phyloP scores from a whole-genome alignment of 2,113 vertebrate genomes.

The Vidua chalybeata region DNA sequence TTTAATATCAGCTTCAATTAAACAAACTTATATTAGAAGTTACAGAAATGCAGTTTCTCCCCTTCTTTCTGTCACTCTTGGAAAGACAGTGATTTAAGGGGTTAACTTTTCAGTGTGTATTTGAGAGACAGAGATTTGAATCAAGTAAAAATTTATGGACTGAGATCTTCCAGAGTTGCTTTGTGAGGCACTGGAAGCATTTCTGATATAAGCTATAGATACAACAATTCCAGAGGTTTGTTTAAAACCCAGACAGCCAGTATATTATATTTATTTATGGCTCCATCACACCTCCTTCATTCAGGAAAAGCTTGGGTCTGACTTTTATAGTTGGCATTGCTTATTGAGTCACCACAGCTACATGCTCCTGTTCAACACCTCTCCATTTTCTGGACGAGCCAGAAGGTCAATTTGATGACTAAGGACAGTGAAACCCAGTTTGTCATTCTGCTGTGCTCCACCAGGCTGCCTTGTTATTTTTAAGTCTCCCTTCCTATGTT shows the following conservation, averaged over 20 bases:
- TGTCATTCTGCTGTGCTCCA: conserved; percentile 16
- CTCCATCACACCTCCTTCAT: background rate
- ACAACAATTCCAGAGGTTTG: background rate
- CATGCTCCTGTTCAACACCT: background rate
- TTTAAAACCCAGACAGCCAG: background rate
- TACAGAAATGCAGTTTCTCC: background rate
- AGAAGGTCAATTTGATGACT: background rate
- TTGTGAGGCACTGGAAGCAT: background rate
- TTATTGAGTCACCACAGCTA: background rate
- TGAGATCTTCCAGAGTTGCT: background rate
- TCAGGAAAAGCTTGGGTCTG: background rate
- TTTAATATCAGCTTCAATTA: background rate
- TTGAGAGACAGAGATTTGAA: background rate
- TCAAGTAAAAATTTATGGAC: background rate
- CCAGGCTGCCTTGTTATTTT: conserved; percentile 15
- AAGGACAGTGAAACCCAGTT: conserved; percentile 21
- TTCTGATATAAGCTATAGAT: background rate
- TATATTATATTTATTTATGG: background rate
- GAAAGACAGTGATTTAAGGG: background rate
- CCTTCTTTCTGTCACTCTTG: background rate
- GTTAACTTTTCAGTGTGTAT: background rate
- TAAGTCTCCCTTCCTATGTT: background rate
- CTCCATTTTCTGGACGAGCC: background rate
- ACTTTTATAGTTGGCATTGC: background rate
- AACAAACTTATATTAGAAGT: background rate